Percentiles rank a stretch among this genome's conserved stretches.
Evolutionary conservation across 2,113 vertebrate species (phyloP).

Genomic region (Boleophthalmus pectinirostris): DNA sequence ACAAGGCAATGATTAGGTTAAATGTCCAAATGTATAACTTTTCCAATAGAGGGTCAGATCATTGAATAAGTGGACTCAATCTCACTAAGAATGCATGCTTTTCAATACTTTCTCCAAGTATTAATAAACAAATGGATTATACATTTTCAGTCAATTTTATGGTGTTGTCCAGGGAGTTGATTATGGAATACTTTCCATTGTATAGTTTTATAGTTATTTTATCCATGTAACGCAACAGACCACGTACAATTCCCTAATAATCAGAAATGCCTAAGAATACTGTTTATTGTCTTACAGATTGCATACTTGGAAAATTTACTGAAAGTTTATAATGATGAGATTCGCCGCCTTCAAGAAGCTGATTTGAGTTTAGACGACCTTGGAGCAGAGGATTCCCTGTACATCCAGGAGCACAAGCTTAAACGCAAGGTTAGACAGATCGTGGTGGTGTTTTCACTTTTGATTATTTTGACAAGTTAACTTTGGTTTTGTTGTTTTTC

Average conservation of each 20-base stretch:
- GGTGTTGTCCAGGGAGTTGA: not conserved
- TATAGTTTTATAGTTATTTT: not conserved
- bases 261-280: not conserved
- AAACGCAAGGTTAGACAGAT: constrained; percentile 79
- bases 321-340: constrained; percentile 84
- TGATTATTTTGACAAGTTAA: not conserved
- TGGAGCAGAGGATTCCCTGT: constrained; percentile 81
- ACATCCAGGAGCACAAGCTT: constrained; percentile 89
- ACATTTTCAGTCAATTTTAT: not conserved
- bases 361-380: constrained; percentile 84
- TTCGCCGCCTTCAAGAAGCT: constrained; percentile 82
- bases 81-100: no score
- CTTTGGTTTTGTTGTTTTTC: not conserved
- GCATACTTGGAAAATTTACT: constrained; percentile 87
- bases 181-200: not conserved
- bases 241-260: not conserved
- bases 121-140: not conserved
- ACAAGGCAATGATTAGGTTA: no score
- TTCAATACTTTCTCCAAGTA: no score
- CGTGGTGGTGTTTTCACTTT: no score
- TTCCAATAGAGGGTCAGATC: no score
- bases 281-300: constrained; percentile 69
- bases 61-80: no score
- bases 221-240: not conserved
- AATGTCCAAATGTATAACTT: no score